Conservation (phyloP, 2,113 vertebrate genomes). For the Dicentrarchus labrax region DNA sequence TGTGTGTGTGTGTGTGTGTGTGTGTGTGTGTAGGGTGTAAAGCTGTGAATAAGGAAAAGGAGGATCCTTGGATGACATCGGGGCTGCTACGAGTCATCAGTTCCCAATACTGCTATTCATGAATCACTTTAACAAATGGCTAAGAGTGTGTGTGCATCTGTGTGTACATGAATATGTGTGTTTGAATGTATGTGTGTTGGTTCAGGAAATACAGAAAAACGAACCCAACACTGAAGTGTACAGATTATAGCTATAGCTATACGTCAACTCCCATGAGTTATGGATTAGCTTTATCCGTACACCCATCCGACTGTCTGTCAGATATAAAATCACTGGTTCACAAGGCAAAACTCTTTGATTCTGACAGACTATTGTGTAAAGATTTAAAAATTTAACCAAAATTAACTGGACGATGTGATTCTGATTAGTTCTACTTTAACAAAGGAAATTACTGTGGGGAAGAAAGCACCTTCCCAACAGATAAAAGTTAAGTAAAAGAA, state of each 20-base stretch:
- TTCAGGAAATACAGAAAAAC: slow-evolving; percentile 7
- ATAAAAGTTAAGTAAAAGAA: slow-evolving; percentile 7
- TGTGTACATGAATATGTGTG: slow-evolving; percentile 2
- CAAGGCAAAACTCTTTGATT: background rate
- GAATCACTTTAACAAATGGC: slow-evolving; percentile 70
- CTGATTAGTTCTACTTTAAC: slow-evolving; percentile 34
- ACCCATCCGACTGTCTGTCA: background rate
- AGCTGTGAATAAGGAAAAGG: slow-evolving; percentile 59
- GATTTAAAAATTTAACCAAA: background rate
- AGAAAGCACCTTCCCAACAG: slow-evolving; percentile 19
- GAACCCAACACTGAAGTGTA: background rate
- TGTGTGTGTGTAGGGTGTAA: background rate
- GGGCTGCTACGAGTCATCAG: slow-evolving; percentile 65
- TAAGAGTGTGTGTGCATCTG: background rate
- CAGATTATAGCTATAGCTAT: slow-evolving; percentile 17
- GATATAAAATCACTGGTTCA: background rate
- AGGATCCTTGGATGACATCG: slow-evolving; percentile 50
- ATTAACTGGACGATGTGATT: background rate
- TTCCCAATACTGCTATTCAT: slow-evolving; percentile 50
- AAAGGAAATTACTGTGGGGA: slow-evolving; percentile 15
- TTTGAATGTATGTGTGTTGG: background rate
- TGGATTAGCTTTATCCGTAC: background rate
- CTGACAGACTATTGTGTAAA: too few species aligned
- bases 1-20: background rate
- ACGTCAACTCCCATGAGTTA: background rate